Base-by-base conservation (phyloP, 1,140 invertebrate genomes). In the Bombus pascuorum region DNA sequence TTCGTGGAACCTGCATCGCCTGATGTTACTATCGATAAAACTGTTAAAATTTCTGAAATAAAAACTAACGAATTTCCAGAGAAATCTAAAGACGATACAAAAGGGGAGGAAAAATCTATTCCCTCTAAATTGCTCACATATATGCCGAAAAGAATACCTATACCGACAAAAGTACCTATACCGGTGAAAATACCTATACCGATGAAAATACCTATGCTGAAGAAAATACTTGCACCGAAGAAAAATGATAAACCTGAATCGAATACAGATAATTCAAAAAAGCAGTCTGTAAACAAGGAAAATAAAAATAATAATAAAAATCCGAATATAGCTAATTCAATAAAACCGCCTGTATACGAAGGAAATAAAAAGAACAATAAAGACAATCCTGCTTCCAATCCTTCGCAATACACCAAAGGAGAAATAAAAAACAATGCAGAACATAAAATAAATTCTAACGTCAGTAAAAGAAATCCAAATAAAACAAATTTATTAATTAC, bases 401-500 rank as follows among this genome's bases (percentile, higher is more conserved):
- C 28, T 42, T 22, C 32, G 1, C 6, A 47, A 12, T 6, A 12
- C 4, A 39, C 0, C 12, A 70, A 25, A 66, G 62, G 32, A 47
- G 57, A 88, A 65, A 57, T 9, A 22, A 70, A 32, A 37, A 74
- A 68, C 5, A 37, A 32, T 32, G 4, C 65, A 4, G 2, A 12
- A 9, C 18, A 76, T 3, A 22, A 76, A 66, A 53, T 8, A 62
- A 62, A 44, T 39, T 12, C 12, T 18, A 18, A 76, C 9, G 37
- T 4, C 2, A 4, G 22, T 53, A 37, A 79, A 77, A 72, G 37
- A 0, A 28, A 44, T 12, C 8, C 32, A 68, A 53, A 66, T 37
- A 3, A 65, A 37, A 42, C 77, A 12, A 86, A 89, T 71, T 78
- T 74, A 76, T 1, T 66, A 2, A n/a, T 37, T 22, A 65, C 68